Evolutionary conservation across 2,113 vertebrate species (phyloP), one percentile per base, ranked within the genome.

Genomic region (Hirundichthys speculiger): DNA sequence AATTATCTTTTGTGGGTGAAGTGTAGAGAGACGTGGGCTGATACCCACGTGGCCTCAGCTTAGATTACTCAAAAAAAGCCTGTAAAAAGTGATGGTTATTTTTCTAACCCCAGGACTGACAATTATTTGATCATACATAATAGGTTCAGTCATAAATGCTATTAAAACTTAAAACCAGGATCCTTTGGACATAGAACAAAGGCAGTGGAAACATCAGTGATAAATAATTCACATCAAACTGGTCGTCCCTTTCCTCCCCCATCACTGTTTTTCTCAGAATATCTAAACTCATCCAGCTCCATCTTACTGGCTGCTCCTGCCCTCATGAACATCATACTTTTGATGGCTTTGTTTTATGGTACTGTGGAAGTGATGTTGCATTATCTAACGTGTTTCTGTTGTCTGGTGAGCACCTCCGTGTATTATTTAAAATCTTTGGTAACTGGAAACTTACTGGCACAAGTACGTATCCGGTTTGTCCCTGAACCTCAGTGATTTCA

Each of bases 171-270:
- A 89, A 91, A 88, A 84, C 82, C 63, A 49, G 34, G 73, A 84
- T 90, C 83, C 70, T 86, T 87, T 92, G 88, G 88, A 88, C 68
- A 15, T 13, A 89, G 87, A 92, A 92, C 89, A 93, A 93, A 92
- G 90, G 73, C 67, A 80, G 64, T 62, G 21, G 83, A 88, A 85
- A 90, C 86, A 88, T 73, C 63, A 72, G 59, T 88, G 64, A 90
- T 93, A 82, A 92, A 92, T 93, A 86, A 93, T 93, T 93, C 90
- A 93, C 71, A 72, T 82, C 84, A 71, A 73, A 88, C 86, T 84
- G 80, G 84, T 86, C 71, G 16, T n/a, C 77, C 85, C 77, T 73
- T 72, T 77, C 76, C 47, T 62, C 77, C 73, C 75, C 69, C 80
- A 69, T 78, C 70, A 62, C 79, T 81, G 30, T 34, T 34, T 34